Evolutionary conservation across 1,140 invertebrate genomes (phyloP).

Genomic region (Subanguina moxae): DNA sequence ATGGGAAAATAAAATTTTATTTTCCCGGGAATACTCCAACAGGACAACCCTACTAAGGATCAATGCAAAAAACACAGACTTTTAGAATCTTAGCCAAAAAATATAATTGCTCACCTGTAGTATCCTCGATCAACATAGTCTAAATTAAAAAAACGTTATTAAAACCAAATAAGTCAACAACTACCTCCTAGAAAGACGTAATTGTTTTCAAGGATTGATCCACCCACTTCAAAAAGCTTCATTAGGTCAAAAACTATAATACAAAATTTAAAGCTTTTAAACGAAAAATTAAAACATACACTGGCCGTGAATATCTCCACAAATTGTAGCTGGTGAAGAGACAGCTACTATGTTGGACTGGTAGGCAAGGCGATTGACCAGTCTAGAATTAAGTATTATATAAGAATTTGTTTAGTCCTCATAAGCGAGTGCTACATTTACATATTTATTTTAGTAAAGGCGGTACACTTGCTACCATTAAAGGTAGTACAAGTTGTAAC

Average conservation of each 20-base stretch:
- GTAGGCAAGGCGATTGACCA: conserved; percentile 37
- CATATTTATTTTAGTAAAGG: neutral
- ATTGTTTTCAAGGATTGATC: conserved; percentile 66
- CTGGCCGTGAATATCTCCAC: conserved; percentile 54
- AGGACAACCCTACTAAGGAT: too few species aligned
- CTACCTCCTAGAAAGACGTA: conserved; percentile 50
- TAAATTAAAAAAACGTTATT: conserved; percentile 16
- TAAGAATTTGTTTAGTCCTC: neutral
- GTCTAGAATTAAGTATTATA: conserved; percentile 26
- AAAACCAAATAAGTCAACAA: conserved; percentile 14
- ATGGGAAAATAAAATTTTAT: too few species aligned
- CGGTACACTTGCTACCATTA: neutral
- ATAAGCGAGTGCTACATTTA: neutral
- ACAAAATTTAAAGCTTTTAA: neutral
- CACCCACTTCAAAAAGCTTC: conserved; percentile 97
- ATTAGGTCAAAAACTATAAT: conserved; percentile 98
- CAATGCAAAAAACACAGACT: too few species aligned
- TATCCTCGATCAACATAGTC: conserved; percentile 97
- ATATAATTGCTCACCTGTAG: conserved; percentile 66
- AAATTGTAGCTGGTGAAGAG: conserved; percentile 51
- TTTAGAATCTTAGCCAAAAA: too few species aligned
- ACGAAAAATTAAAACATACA: conserved; percentile 18
- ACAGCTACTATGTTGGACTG: conserved; percentile 48
- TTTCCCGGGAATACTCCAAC: too few species aligned
- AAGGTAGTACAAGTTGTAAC: neutral